Evolutionary conservation across 1,140 invertebrate species (phyloP).

Genomic region (Brachionus angularis): DNA sequence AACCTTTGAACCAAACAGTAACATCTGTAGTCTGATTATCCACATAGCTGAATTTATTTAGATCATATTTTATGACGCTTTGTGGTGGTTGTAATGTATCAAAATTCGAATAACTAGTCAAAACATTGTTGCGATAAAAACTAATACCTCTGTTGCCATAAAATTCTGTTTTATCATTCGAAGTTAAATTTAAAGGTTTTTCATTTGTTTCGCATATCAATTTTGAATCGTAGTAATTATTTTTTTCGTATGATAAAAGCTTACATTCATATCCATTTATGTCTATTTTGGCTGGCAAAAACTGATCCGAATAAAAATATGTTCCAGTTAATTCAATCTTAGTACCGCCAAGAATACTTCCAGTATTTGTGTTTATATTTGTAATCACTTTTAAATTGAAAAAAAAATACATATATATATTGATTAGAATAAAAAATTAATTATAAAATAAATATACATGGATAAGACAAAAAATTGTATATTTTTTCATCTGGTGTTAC

Average conservation of each 20-base stretch:
- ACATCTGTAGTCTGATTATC: not conserved
- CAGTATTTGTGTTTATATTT: no score
- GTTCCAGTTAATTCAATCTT: slow-evolving; percentile 4
- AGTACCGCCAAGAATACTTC: slow-evolving; percentile 27
- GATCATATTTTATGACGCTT: not conserved
- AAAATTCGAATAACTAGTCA: not conserved
- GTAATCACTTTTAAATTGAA: no score
- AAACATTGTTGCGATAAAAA: not conserved
- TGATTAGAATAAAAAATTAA: not conserved
- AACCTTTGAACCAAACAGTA: slow-evolving; percentile 13
- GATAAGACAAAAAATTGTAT: slow-evolving; percentile 40
- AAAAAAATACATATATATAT: not conserved
- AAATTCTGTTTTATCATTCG: not conserved
- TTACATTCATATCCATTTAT: not conserved
- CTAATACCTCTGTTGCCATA: slow-evolving; percentile 30
- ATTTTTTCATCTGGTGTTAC: slow-evolving; percentile 1
- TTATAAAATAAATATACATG: slow-evolving; percentile 30
- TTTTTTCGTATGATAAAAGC: not conserved
- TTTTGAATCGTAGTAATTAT: slow-evolving; percentile 15
- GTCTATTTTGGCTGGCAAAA: not conserved
- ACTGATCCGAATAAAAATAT: slow-evolving; percentile 31
- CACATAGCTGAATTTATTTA: not conserved
- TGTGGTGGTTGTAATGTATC: not conserved
- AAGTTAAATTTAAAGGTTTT: not conserved
- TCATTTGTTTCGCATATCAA: not conserved